phyloP scores from a whole-genome alignment of 2,113 vertebrate genomes.

The Eonycteris spelaea region DNA sequence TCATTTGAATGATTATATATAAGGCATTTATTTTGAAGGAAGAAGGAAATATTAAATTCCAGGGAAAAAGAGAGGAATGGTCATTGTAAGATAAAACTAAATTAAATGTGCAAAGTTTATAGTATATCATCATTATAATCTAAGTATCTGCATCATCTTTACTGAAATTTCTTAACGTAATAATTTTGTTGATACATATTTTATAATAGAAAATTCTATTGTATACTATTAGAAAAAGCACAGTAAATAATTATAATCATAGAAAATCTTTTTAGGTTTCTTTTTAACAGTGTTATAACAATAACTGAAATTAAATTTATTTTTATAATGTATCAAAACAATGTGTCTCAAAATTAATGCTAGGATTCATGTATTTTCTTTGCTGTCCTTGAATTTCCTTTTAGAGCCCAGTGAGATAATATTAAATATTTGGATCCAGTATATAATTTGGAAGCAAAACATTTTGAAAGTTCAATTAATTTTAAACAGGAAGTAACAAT shows the following conservation, averaged over 20 bases:
- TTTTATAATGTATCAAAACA: slow-evolving; percentile 14
- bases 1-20: background rate
- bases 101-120: background rate
- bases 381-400: background rate
- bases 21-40: background rate
- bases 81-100: background rate
- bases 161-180: background rate
- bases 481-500: slow-evolving; percentile 32
- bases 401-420: background rate
- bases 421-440: slow-evolving; percentile 21
- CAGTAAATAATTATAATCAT: background rate
- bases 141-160: background rate
- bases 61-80: background rate
- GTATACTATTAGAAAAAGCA: background rate
- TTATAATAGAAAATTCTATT: background rate
- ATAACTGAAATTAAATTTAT: background rate
- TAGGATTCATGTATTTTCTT: background rate
- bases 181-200: background rate
- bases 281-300: background rate
- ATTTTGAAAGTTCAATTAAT: slow-evolving; percentile 56
- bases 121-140: background rate
- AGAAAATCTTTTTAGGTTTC: background rate
- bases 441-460: slow-evolving; percentile 56
- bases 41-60: background rate
- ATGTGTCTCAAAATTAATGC: background rate